A percentile compares a stretch with the other conserved stretches of the same genome.
phyloP scores from a whole-genome alignment of 2,888 invertebrate genomes.

The Hecatera dysodea region DNA sequence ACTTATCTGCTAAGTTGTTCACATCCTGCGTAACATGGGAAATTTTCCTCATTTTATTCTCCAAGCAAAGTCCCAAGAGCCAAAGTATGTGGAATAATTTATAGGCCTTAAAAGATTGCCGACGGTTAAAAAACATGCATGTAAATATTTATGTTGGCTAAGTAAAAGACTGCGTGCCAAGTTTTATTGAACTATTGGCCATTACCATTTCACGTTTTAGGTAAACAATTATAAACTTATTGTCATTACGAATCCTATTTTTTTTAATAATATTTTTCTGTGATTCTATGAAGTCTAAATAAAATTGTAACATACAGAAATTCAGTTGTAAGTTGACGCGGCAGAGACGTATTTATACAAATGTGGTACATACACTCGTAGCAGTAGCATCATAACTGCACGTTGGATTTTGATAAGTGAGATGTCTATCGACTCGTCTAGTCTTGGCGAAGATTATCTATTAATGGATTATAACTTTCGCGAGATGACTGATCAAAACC shows the following conservation, averaged over 20 bases:
- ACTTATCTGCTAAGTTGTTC: slow-evolving; percentile 37
- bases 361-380: too few species aligned
- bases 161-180: too few species aligned
- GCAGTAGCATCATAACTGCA: background rate
- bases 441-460: background rate
- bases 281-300: too few species aligned
- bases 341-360: background rate
- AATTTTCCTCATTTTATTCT: slow-evolving; percentile 20
- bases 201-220: background rate
- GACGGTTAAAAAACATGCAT: slow-evolving; percentile 19
- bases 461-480: background rate
- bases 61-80: slow-evolving; percentile 21
- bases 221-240: background rate
- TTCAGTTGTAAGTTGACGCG: background rate
- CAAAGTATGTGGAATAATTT: slow-evolving; percentile 50
- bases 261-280: too few species aligned
- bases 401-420: background rate
- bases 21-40: slow-evolving; percentile 16
- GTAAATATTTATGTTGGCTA: slow-evolving; percentile 24
- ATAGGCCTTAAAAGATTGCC: slow-evolving; percentile 44
- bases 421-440: background rate
- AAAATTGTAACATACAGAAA: background rate
- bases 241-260: too few species aligned
- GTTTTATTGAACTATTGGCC: background rate
- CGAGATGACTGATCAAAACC: background rate